Evolutionary conservation across 2,888 invertebrate species (phyloP).

Genomic region (Lasioglossum malachurum): DNA sequence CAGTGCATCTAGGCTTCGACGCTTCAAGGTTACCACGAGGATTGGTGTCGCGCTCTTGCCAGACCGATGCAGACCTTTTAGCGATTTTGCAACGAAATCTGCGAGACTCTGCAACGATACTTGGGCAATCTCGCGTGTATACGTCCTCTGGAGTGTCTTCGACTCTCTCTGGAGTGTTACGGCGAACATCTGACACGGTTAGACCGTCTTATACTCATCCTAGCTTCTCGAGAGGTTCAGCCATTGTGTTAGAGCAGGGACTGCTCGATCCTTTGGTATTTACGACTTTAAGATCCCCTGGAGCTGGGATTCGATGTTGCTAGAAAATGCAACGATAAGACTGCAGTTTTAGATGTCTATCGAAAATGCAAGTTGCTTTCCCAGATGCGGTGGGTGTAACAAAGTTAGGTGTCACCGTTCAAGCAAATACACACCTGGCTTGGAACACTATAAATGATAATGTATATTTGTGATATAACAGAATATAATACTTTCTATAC

Average conservation of each 20-base stretch:
- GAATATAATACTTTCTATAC: too few relatives aligned
- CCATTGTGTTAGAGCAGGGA: not conserved
- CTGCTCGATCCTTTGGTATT: not conserved
- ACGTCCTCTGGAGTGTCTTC: not conserved
- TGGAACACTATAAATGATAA: too few relatives aligned
- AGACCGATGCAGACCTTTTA: constrained; percentile 49
- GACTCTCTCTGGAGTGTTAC: constrained; percentile 3
- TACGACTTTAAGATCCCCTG: not conserved
- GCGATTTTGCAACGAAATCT: constrained; percentile 66
- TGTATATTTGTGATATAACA: too few relatives aligned
- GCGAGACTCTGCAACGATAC: constrained; percentile 46
- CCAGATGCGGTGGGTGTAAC: too few relatives aligned
- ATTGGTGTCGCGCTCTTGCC: constrained; percentile 57
- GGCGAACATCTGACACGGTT: constrained; percentile 9
- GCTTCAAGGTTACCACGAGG: constrained; percentile 63
- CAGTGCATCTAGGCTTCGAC: constrained; percentile 38
- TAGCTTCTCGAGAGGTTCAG: not conserved
- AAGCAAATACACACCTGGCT: too few relatives aligned
- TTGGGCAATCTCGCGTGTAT: constrained; percentile 34
- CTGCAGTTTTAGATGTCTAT: too few relatives aligned
- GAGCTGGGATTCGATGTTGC: not conserved
- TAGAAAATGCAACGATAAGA: too few relatives aligned
- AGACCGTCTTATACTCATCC: not conserved
- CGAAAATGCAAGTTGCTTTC: too few relatives aligned
- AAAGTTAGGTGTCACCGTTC: too few relatives aligned